These are phyloP conservation scores for Lysandra coridon DNA, from an alignment of 2,888 invertebrate species.

Conservation along the genomic window DNA sequence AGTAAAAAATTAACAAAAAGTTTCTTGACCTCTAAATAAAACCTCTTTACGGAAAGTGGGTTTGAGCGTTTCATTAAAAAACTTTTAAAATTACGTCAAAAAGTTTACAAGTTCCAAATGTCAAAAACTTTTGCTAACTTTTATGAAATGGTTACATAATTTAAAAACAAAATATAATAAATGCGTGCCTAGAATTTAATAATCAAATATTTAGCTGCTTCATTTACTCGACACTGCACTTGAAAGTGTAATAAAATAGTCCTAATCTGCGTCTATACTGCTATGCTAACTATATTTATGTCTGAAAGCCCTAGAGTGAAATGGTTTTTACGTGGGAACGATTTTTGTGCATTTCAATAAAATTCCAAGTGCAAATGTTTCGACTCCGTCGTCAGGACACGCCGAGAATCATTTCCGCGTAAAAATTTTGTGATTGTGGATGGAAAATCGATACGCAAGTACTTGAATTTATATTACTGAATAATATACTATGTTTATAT, in stretches of 20 bases:
- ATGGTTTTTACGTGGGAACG: constrained; percentile 82
- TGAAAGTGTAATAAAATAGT: background rate
- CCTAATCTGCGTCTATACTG: constrained; percentile 32
- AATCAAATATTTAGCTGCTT: constrained; percentile 7
- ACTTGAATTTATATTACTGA: constrained; percentile 58
- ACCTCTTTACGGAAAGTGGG: constrained; percentile 26
- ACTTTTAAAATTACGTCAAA: background rate
- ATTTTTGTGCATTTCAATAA: constrained; percentile 77
- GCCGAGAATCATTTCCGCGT: constrained; percentile 82
- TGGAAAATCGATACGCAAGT: constrained; percentile 80
- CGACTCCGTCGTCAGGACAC: constrained; percentile 75
- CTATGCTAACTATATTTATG: constrained; percentile 60
- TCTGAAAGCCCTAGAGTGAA: constrained; percentile 81
- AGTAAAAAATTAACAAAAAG: background rate
- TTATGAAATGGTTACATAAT: background rate
- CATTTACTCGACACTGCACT: background rate
- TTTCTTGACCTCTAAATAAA: constrained; percentile 1
- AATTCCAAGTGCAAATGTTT: constrained; percentile 68
- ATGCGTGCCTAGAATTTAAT: background rate
- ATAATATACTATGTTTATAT: constrained; percentile 37
- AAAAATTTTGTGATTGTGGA: constrained; percentile 80
- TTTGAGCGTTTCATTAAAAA: constrained; percentile 27
- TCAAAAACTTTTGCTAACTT: constrained; percentile 25
- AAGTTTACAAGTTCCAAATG: constrained; percentile 20
- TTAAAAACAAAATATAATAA: background rate